These are phyloP conservation scores for Drosophila bifasciata DNA, from an alignment of 1,140 invertebrate genomes.

Conservation along the genomic window DNA sequence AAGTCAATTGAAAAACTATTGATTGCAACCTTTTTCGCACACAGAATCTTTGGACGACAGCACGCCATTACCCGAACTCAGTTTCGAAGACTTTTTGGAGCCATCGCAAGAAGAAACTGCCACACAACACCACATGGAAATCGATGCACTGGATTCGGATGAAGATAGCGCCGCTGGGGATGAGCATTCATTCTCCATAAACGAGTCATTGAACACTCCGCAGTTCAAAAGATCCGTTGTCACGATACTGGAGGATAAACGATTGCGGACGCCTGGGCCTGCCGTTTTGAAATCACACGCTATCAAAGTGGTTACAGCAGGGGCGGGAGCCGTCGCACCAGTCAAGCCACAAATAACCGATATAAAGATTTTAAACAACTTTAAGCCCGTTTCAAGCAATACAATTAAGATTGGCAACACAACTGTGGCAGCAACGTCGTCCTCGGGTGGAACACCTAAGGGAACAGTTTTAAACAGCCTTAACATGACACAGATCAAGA, in stretches of 20 bases:
- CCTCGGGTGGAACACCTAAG: conserved; percentile 5
- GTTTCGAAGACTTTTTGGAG: conserved; percentile 73
- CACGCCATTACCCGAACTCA: conserved; percentile 67
- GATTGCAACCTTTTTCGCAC: background rate
- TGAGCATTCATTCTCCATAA: conserved; percentile 17
- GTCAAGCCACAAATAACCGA: conserved; percentile 39
- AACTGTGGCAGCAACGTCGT: conserved; percentile 16
- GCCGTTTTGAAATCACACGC: conserved; percentile 54
- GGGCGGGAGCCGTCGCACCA: conserved; percentile 3
- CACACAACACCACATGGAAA: conserved; percentile 33
- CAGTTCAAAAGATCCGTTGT: conserved; percentile 61
- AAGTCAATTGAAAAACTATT: background rate
- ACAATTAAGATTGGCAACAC: conserved; percentile 55
- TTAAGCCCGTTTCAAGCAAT: conserved; percentile 34
- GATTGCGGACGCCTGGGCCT: conserved; percentile 10
- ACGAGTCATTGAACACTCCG: conserved; percentile 68
- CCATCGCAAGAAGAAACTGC: conserved; percentile 52
- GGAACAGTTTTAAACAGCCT: conserved; percentile 17
- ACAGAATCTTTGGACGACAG: conserved; percentile 67
- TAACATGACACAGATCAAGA: conserved; percentile 60
- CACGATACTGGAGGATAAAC: conserved; percentile 61
- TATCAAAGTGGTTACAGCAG: conserved; percentile 46
- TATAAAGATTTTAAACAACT: conserved; percentile 63
- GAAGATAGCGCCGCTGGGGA: conserved; percentile 17
- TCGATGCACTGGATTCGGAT: conserved; percentile 32